phyloP scores from a whole-genome alignment of 2,888 invertebrate genomes.

The Melangyna quadrimaculata region DNA sequence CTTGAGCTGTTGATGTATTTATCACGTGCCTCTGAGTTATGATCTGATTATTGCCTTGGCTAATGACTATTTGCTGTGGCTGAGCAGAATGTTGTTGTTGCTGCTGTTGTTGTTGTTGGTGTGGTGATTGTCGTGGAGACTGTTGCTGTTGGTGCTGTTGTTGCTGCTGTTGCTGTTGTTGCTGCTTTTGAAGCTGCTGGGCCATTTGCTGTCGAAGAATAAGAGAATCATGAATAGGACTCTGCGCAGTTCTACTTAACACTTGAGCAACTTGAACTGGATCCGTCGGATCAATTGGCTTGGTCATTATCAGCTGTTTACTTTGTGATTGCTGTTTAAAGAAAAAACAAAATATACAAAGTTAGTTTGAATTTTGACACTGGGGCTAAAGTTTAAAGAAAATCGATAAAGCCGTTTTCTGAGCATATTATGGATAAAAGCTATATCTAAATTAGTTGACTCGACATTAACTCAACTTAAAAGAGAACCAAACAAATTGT shows the following conservation, averaged over 20 bases:
- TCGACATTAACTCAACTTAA: too few species aligned
- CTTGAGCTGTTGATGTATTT: conserved; percentile 80
- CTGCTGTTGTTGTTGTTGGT: conserved; percentile 72
- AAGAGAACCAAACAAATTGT: too few species aligned
- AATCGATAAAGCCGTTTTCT: too few species aligned
- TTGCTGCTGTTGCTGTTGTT: conserved; percentile 76
- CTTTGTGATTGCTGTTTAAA: conserved; percentile 75
- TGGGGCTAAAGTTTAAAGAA: too few species aligned
- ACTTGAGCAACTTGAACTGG: conserved; percentile 80
- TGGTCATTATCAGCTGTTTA: conserved; percentile 74
- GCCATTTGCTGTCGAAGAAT: conserved; percentile 79
- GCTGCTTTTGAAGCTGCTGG: conserved; percentile 77
- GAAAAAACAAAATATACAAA: not conserved
- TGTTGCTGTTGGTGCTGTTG: conserved; percentile 74
- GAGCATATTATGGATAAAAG: too few species aligned
- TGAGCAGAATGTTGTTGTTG: conserved; percentile 72
- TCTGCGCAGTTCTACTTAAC: conserved; percentile 78
- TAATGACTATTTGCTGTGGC: conserved; percentile 72
- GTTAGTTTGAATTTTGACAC: not conserved
- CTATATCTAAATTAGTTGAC: too few species aligned
- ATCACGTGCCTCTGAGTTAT: conserved; percentile 80
- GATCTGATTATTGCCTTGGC: conserved; percentile 75
- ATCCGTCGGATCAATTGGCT: conserved; percentile 80
- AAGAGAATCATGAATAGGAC: conserved; percentile 79
- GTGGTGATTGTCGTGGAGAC: conserved; percentile 58